A percentile compares a stretch with the other conserved stretches of the same genome.
Conservation (phyloP, 2,113 vertebrate genomes). For the Myotis lucifugus region DNA sequence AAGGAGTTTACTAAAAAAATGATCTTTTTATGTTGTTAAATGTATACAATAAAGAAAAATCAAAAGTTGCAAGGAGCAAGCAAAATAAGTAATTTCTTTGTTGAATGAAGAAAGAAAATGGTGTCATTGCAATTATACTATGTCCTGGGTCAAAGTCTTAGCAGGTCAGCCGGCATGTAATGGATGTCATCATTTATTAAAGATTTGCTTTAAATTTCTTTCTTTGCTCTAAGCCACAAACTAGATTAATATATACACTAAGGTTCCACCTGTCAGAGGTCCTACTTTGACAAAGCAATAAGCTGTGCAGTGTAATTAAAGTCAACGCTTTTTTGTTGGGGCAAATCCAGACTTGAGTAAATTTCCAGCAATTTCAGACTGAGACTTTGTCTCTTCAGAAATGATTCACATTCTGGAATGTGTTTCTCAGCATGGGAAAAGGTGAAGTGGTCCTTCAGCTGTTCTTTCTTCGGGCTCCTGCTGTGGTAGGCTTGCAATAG, state of each 20-base stretch:
- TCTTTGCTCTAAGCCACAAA: not conserved
- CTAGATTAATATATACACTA: not conserved
- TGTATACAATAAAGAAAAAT: not conserved
- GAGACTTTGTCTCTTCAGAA: not conserved
- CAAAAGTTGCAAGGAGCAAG: not conserved
- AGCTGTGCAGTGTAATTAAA: not conserved
- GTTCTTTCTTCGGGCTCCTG: not conserved
- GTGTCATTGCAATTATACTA: not conserved
- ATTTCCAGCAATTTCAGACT: not conserved
- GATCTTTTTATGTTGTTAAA: not conserved
- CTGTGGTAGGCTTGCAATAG: not conserved
- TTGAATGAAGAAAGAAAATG: not conserved
- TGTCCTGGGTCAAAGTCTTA: not conserved
- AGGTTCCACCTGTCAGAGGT: not conserved
- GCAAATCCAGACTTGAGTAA: not conserved
- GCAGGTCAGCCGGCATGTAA: not conserved
- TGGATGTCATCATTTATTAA: not conserved
- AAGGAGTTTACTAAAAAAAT: slow-evolving; percentile 12
- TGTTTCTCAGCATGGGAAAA: not conserved
- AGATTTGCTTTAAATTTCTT: not conserved
- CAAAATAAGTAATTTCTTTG: not conserved
- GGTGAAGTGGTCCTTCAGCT: not conserved
- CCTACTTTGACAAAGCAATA: not conserved
- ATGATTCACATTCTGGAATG: not conserved
- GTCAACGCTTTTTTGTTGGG: not conserved